phyloP scores from a whole-genome alignment of 2,113 vertebrate species.

The Cottus gobio region DNA sequence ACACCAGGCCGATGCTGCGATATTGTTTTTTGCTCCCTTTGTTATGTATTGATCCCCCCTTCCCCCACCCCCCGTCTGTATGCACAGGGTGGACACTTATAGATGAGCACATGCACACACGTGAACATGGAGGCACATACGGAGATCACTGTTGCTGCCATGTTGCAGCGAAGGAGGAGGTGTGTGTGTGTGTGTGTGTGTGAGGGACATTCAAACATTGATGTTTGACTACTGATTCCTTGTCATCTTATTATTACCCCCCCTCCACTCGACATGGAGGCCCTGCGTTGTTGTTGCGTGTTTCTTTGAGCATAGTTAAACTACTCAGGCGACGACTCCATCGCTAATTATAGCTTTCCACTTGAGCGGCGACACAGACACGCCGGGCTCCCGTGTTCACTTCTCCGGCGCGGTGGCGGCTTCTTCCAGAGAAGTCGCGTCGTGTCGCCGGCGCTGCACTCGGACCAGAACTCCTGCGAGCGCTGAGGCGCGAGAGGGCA shows the following conservation, averaged over 20 bases:
- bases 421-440: constrained; percentile 26
- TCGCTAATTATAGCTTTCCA: constrained; percentile 75
- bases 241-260: constrained; percentile 73
- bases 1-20: constrained; percentile 57
- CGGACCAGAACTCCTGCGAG: not conserved
- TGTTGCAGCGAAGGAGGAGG: constrained; percentile 8
- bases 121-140: not conserved
- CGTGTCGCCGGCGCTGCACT: constrained; percentile 6
- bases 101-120: constrained; percentile 56
- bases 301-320: constrained; percentile 67
- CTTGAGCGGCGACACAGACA: constrained; percentile 63
- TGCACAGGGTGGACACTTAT: constrained; percentile 69
- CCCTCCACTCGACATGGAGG: constrained; percentile 35
- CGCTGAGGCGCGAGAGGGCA: not conserved
- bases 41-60: constrained; percentile 76
- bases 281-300: constrained; percentile 53
- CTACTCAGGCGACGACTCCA: constrained; percentile 65
- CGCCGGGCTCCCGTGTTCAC: constrained; percentile 60
- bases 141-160: constrained; percentile 69
- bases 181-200: not conserved
- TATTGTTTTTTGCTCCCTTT: constrained; percentile 76
- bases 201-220: constrained; percentile 56
- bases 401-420: constrained; percentile 37
- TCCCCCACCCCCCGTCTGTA: constrained; percentile 72
- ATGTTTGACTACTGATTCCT: constrained; percentile 70